Base-by-base conservation (phyloP, 2,888 invertebrate species). In the Eristalis arbustorum region DNA sequence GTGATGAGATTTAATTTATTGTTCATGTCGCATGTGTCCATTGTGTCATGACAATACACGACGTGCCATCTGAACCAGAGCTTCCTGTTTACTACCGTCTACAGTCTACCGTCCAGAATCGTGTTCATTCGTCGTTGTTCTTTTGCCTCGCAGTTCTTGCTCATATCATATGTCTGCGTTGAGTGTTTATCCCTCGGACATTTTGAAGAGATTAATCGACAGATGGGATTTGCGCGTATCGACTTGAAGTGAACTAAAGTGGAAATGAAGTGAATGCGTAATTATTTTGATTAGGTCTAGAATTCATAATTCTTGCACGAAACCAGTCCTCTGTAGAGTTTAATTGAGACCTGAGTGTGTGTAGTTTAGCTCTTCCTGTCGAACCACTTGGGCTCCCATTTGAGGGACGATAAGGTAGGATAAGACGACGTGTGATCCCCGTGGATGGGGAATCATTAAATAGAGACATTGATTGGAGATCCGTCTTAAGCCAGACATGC, bases 251-350 rank as follows among this genome's bases (percentile, higher is more conserved):
- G 72, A 84, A 84, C 72, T 69, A 64, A 79, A 84, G 84, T 80
- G 69, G 80, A 72, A 80, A 72, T 69, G 62, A 80, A 84, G 68
- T 84, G 63, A 59, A 80, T 80, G 64, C 63, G 76, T 76, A 80
- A 84, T 84, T 84, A 84, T 76, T 84, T 80, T 84, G 84, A 84
- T 84, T 76, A 80, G 80, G 77, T 73, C 77, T 63, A 23, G 40
- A 57, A 68, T 49, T 56, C 57, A 34, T 72, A 57, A 67, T 49
- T 40, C 11, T 49, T 22, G 25, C 4, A 22, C 22, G 56, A 72
- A 57, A 62, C 61, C 56, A 64, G 42, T 28, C 31, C 28, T 34
- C 61, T 37, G 23, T 18, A 77, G 68, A 77, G 63, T 84, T 77
- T 84, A 84, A 80, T 77, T 84, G 79, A 84, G 84, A 67, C 42